Evolutionary conservation across 1,140 invertebrate genomes (phyloP), one percentile per base, ranked within the genome.

Genomic region (Aphidius gifuensis): DNA sequence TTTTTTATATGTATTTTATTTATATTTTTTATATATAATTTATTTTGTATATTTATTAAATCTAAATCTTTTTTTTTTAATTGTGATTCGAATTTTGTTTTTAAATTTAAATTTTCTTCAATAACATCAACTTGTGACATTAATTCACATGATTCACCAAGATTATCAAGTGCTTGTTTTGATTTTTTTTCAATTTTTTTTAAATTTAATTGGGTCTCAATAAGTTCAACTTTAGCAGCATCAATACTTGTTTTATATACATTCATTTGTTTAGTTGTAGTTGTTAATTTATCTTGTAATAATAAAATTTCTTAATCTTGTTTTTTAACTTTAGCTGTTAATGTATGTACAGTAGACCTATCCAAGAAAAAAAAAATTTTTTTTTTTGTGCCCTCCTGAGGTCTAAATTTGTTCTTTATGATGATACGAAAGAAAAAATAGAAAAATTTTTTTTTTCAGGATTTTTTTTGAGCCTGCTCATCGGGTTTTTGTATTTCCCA

Each of bases 281-380:
- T 89, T 61, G 92, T 89, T 32, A 90, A 78, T 46, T 86, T 85
- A 61, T 86, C 85, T 66, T 86, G 86, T 0, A 85, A 58, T 32
- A 49, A 73, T 9, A 74, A 61, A 43, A 88, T 74, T 79, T 92
- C 88, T 61, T 86, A 84, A 66, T 92, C 88, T 65, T 91, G 75
- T 72, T 87, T 88, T 74, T 90, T 88, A 68, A 88, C 89, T 74
- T 87, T 85, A 3, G 86, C 85, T 16, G 90, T 93, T 62, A 94
- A 82, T 21, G 90, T 86, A n/a, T n/a, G n/a, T n/a, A n/a, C n/a
- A n/a, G n/a, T n/a, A n/a, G n/a, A n/a, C n/a, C n/a, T n/a, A n/a
- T n/a, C n/a, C n/a, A n/a, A n/a, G n/a, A n/a, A n/a, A n/a, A n/a
- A n/a, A n/a, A n/a, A n/a, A n/a, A n/a, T n/a, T n/a, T n/a, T n/a